Evolutionary conservation across 2,113 vertebrate genomes (phyloP).

Genomic region (Solea senegalensis): DNA sequence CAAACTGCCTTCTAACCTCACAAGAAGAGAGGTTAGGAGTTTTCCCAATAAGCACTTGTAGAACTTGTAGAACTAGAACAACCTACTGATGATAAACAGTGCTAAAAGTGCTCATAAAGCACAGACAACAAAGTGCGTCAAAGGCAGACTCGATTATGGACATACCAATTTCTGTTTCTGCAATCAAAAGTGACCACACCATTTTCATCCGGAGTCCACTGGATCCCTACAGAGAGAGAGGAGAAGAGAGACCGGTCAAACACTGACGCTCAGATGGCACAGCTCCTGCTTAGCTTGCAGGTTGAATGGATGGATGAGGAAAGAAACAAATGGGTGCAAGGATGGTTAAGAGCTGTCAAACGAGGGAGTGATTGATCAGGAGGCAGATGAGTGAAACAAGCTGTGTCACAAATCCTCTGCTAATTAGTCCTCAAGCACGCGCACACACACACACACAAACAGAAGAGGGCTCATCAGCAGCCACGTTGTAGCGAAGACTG

Average conservation of each 20-base stretch:
- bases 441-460: slow-evolving; percentile 5
- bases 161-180: slow-evolving; percentile 94
- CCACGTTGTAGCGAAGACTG: slow-evolving; percentile 12
- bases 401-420: slow-evolving; percentile 42
- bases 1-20: too few species aligned
- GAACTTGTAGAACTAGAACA: too few species aligned
- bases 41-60: too few species aligned
- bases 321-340: slow-evolving; percentile 12
- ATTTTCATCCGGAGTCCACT: slow-evolving; percentile 93
- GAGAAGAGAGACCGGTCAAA: slow-evolving; percentile 1
- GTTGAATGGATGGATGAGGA: not conserved
- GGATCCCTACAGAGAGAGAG: slow-evolving; percentile 84
- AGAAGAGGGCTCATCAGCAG: slow-evolving; percentile 12
- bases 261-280: not conserved
- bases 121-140: too few species aligned
- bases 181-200: slow-evolving; percentile 96
- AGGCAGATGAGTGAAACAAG: slow-evolving; percentile 42
- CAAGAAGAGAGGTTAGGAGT: too few species aligned
- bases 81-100: too few species aligned
- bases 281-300: not conserved
- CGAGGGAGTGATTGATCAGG: slow-evolving; percentile 37
- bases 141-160: too few species aligned
- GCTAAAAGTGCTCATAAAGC: too few species aligned
- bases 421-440: slow-evolving; percentile 39
- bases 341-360: slow-evolving; percentile 38